phyloP scores from a whole-genome alignment of 2,113 vertebrate species.

The Morone chrysops region DNA sequence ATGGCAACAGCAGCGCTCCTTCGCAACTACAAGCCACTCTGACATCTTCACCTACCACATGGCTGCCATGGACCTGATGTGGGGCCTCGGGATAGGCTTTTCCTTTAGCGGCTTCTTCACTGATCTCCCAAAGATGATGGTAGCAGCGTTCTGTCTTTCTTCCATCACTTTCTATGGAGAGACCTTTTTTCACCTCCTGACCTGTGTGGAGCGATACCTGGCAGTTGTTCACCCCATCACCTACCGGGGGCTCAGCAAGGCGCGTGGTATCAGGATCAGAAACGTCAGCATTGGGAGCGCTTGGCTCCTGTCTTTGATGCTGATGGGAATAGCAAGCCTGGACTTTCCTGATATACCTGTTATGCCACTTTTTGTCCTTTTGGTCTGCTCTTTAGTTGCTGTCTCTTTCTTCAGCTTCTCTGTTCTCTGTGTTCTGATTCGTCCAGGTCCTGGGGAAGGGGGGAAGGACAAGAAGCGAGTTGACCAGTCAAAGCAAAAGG shows the following conservation, averaged over 20 bases:
- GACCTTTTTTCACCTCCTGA: not conserved
- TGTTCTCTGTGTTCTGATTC: too few species aligned
- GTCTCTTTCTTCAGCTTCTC: too few species aligned
- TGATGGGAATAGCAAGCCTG: too few species aligned
- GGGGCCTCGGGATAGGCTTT: not conserved
- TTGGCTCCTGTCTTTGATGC: not conserved
- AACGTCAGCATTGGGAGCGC: not conserved
- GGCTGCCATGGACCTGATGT: constrained; percentile 12
- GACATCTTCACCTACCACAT: constrained; percentile 40
- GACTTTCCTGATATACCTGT: too few species aligned
- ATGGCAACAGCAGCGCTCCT: not conserved
- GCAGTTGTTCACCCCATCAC: not conserved
- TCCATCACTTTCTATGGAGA: not conserved
- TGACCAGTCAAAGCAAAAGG: too few species aligned
- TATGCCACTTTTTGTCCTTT: too few species aligned
- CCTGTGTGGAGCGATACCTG: not conserved
- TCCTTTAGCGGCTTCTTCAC: too few species aligned
- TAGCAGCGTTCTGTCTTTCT: not conserved
- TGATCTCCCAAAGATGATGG: too few species aligned
- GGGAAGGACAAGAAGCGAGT: too few species aligned
- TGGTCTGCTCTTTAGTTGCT: not conserved
- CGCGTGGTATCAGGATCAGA: not conserved
- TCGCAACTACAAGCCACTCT: constrained; percentile 4
- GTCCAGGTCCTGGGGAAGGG: too few species aligned
- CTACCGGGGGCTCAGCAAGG: not conserved